Conservation (phyloP, 2,113 vertebrate genomes). For the Poicephalus meyeri region DNA sequence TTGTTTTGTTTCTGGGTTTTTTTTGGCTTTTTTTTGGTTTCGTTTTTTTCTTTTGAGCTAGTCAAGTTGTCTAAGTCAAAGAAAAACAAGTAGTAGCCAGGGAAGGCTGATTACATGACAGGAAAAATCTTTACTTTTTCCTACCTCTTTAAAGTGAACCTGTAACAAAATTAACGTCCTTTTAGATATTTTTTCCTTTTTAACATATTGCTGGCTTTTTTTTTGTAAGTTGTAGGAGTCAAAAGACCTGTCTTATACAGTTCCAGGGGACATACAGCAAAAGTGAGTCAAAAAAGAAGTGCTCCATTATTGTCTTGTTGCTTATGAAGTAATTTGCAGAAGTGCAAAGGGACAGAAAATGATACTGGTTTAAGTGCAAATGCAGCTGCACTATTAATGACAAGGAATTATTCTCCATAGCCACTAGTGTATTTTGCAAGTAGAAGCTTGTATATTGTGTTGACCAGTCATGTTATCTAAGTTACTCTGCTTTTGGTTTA, state of each 20-base stretch:
- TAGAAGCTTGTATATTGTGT: not conserved
- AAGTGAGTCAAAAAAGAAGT: fast-evolving
- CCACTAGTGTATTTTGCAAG: not conserved
- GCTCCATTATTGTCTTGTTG: not conserved
- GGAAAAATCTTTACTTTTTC: not conserved
- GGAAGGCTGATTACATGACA: not conserved
- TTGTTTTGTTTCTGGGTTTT: too few species aligned
- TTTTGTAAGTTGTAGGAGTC: not conserved
- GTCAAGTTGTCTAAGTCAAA: not conserved
- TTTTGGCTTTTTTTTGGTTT: not conserved
- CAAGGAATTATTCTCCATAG: not conserved
- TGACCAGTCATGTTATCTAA: not conserved
- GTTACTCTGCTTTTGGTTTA: not conserved
- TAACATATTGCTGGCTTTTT: not conserved
- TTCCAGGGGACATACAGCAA: not conserved
- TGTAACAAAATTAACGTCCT: not conserved
- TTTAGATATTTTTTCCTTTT: not conserved
- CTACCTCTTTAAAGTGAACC: not conserved
- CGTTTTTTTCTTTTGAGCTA: not conserved
- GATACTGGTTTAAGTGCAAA: not conserved
- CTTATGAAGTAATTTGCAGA: not conserved
- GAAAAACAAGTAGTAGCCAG: not conserved
- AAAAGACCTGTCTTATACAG: not conserved
- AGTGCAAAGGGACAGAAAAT: not conserved
- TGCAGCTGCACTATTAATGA: not conserved